Evolutionary conservation across 2,113 vertebrate species (phyloP).

Genomic region (Ramphastos sulfuratus): DNA sequence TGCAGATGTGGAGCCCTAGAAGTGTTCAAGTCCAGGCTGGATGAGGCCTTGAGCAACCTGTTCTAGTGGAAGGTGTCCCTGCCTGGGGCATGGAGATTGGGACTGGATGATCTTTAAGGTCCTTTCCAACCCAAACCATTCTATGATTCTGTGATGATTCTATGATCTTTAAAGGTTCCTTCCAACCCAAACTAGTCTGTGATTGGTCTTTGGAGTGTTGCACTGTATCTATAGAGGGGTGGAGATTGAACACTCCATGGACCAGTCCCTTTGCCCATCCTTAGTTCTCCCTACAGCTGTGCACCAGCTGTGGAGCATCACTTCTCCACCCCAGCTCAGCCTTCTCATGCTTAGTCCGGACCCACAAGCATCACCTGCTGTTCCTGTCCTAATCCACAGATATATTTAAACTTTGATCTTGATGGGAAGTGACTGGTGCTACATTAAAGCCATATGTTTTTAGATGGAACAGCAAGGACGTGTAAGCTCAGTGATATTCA

Average conservation of each 20-base stretch:
- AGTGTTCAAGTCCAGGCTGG: too few relatives aligned
- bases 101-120: too few relatives aligned
- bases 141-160: too few relatives aligned
- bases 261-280: not conserved
- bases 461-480: constrained; percentile 34
- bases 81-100: not conserved
- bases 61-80: not conserved
- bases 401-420: constrained; percentile 62
- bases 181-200: not conserved
- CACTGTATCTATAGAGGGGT: fast-evolving
- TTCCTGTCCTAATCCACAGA: not conserved
- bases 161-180: not conserved
- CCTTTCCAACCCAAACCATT: too few relatives aligned
- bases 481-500: constrained; percentile 66
- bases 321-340: not conserved
- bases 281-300: not conserved
- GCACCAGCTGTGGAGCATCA: not conserved
- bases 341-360: fast-evolving
- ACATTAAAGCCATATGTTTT: constrained; percentile 62
- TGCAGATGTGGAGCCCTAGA: too few relatives aligned
- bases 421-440: constrained; percentile 56
- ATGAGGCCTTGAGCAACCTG: not conserved
- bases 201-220: not conserved
- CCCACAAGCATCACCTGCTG: constrained; percentile 20
- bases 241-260: too few relatives aligned